These are phyloP conservation scores for Cryptoleucopteryx plumbea DNA, from an alignment of 2,113 vertebrate genomes.

Conservation along the genomic window DNA sequence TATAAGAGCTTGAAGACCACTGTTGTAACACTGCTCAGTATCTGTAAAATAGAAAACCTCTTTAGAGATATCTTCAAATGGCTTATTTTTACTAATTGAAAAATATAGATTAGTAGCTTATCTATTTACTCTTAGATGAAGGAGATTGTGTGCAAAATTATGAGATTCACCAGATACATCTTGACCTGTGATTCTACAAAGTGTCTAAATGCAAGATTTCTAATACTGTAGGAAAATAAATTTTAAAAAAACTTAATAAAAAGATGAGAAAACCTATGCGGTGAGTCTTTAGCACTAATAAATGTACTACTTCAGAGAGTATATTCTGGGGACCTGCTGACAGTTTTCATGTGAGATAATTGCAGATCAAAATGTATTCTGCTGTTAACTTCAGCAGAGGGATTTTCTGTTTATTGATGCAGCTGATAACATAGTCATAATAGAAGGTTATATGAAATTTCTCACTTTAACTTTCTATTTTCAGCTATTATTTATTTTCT, in stretches of 20 bases:
- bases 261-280: background rate
- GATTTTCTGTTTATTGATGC: conserved; percentile 30
- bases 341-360: conserved; percentile 4
- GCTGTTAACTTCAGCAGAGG: background rate
- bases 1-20: background rate
- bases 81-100: conserved; percentile 20
- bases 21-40: background rate
- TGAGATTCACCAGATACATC: background rate
- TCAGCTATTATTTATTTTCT: background rate
- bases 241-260: background rate
- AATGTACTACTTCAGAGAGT: background rate
- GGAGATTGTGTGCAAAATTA: background rate
- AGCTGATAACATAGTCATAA: background rate
- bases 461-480: background rate
- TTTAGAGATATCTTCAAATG: conserved; percentile 25
- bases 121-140: background rate
- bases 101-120: background rate
- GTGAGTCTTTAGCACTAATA: background rate
- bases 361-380: conserved; percentile 3
- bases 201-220: background rate
- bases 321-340: background rate
- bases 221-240: background rate
- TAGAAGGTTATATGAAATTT: background rate
- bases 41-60: background rate
- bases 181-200: background rate